phyloP scores from a whole-genome alignment of 1,140 invertebrate genomes.

The Oncopeltus fasciatus region DNA sequence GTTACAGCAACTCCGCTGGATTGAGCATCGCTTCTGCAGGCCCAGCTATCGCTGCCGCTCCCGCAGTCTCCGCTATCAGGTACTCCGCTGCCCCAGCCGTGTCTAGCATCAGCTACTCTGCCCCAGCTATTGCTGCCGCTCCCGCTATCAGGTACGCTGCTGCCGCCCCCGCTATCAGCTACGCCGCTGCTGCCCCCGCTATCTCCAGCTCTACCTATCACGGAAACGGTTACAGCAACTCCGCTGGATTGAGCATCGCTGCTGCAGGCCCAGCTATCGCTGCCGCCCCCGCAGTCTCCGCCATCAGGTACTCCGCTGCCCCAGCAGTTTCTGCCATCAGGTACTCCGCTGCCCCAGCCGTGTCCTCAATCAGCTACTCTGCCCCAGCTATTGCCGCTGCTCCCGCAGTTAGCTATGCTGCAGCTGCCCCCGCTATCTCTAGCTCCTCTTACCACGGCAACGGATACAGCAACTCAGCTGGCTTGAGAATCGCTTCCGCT shows the following conservation, averaged over 20 bases:
- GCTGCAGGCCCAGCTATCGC: conserved; percentile 19
- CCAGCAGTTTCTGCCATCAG: conserved; percentile 18
- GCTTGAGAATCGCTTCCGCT: conserved; percentile 6
- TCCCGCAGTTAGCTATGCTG: conserved; percentile 15
- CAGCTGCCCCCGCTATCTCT: conserved; percentile 1
- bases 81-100: not conserved
- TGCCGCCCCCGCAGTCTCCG: too few species aligned
- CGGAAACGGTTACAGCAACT: not conserved
- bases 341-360: conserved; percentile 14
- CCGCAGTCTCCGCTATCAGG: not conserved
- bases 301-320: conserved; percentile 15
- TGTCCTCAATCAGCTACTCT: conserved; percentile 11
- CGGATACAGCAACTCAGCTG: conserved; percentile 9
- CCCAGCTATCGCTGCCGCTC: conserved; percentile 11
- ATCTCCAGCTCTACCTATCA: conserved; percentile 1
- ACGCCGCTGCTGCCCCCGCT: conserved; percentile 4
- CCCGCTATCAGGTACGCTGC: conserved; percentile 15
- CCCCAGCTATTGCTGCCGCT: conserved; percentile 1
- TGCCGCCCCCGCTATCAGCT: not conserved
- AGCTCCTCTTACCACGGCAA: conserved; percentile 9
- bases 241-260: conserved; percentile 8
- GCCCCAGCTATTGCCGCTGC: conserved; percentile 13
- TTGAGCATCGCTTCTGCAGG: not conserved
- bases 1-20: conserved; percentile 11
- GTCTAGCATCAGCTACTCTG: not conserved